These are phyloP conservation scores for Cheilosia vulpina DNA, from an alignment of 2,888 invertebrate species.

Conservation along the genomic window DNA sequence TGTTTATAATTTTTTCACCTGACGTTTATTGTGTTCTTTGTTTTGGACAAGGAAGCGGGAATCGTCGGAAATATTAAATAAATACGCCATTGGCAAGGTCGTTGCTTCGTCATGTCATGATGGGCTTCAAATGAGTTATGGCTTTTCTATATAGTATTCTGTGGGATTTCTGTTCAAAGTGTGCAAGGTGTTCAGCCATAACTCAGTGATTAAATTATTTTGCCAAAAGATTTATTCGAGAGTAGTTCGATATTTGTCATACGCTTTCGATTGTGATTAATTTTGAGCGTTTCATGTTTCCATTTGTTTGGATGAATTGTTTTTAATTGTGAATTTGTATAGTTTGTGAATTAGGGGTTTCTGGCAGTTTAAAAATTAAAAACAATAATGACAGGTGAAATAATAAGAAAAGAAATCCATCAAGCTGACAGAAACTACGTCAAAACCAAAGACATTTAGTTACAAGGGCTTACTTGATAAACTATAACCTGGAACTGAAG, in stretches of 20 bases:
- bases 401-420: too few relatives aligned
- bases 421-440: too few relatives aligned
- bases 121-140: slow-evolving; percentile 8
- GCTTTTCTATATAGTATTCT: neutral
- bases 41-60: slow-evolving; percentile 28
- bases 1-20: neutral
- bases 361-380: too few relatives aligned
- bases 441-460: too few relatives aligned
- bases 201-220: neutral
- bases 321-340: neutral
- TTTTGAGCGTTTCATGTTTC: neutral
- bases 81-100: slow-evolving; percentile 24
- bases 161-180: neutral
- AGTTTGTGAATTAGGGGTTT: too few relatives aligned
- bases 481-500: too few relatives aligned
- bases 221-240: neutral
- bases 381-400: too few relatives aligned
- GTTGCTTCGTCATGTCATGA: slow-evolving; percentile 17
- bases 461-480: too few relatives aligned
- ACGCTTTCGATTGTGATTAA: neutral
- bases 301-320: neutral
- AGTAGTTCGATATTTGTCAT: too few relatives aligned
- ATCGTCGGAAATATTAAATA: neutral
- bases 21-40: neutral
- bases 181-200: slow-evolving; percentile 10